These are phyloP conservation scores for Hylaea fasciaria DNA, from an alignment of 2,888 invertebrate species.

Conservation along the genomic window DNA sequence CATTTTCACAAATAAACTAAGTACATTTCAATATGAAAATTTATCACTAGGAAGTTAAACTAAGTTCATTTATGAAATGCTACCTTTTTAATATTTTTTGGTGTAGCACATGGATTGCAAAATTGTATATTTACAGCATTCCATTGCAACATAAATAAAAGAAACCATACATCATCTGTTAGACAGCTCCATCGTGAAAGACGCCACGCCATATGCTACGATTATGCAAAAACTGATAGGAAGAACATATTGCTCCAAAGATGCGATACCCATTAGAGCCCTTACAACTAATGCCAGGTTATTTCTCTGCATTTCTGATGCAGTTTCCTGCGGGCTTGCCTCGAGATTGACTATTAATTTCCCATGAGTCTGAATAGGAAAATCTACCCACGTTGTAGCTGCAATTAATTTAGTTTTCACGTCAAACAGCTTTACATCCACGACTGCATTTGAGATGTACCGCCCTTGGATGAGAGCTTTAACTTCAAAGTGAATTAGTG, in stretches of 20 bases:
- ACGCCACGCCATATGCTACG: constrained; percentile 14
- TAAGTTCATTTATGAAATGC: no score
- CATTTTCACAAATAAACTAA: no score
- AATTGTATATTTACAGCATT: no score
- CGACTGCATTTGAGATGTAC: constrained; percentile 27
- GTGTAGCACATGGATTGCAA: not conserved
- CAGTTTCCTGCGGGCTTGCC: constrained; percentile 32
- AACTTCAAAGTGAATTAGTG: constrained; percentile 9
- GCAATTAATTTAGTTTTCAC: constrained; percentile 63
- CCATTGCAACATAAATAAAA: no score
- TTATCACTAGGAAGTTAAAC: no score
- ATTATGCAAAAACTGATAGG: constrained; percentile 16
- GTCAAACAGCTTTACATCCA: constrained; percentile 63
- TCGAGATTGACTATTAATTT: constrained; percentile 51
- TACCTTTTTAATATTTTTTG: no score
- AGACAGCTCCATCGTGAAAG: constrained; percentile 9
- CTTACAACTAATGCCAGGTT: constrained; percentile 8
- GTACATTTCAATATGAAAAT: no score
- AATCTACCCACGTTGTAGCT: constrained; percentile 51
- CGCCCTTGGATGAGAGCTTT: constrained; percentile 20
- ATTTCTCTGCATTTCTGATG: constrained; percentile 22
- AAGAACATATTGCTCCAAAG: constrained; percentile 25
- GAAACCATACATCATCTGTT: constrained; percentile 13
- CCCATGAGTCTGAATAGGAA: constrained; percentile 52
- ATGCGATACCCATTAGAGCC: constrained; percentile 18